Evolutionary conservation across 2,888 invertebrate species (phyloP).

Genomic region (Hymenopus coronatus): DNA sequence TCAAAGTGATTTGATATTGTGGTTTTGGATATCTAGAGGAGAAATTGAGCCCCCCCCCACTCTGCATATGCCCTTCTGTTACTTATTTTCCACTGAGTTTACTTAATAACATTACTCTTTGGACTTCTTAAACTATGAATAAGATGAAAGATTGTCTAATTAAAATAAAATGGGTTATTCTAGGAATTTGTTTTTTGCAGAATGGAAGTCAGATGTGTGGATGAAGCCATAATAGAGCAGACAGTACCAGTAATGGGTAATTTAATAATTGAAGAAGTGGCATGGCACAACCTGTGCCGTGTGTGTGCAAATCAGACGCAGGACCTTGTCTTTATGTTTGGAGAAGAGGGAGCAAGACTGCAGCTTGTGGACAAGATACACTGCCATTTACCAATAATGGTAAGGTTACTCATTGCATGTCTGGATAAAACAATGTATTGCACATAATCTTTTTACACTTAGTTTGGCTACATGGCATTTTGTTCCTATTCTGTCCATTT

Average conservation of each 20-base stretch:
- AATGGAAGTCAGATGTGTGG: not conserved
- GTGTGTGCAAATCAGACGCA: conserved; percentile 27
- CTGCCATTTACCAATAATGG: conserved; percentile 40
- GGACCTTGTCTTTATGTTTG: conserved; percentile 37
- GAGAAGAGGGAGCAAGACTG: conserved; percentile 37
- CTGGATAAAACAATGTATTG: too few species aligned
- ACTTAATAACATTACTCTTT: too few species aligned
- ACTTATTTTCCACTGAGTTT: too few species aligned
- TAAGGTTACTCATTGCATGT: not conserved
- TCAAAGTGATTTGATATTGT: too few species aligned
- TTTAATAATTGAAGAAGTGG: not conserved
- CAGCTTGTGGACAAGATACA: conserved; percentile 41
- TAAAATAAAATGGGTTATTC: not conserved
- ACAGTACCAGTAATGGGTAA: not conserved
- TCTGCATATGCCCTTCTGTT: too few species aligned
- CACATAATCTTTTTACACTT: too few species aligned
- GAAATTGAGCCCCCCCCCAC: too few species aligned
- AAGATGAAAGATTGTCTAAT: too few species aligned
- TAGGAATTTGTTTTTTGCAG: not conserved
- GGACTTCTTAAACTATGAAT: too few species aligned
- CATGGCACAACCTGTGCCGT: conserved; percentile 28
- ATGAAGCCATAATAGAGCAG: not conserved
- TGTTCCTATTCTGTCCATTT: too few species aligned
- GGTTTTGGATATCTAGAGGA: too few species aligned
- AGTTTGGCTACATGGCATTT: too few species aligned